phyloP scores from a whole-genome alignment of 2,113 vertebrate genomes.

The Loxodonta africana region DNA sequence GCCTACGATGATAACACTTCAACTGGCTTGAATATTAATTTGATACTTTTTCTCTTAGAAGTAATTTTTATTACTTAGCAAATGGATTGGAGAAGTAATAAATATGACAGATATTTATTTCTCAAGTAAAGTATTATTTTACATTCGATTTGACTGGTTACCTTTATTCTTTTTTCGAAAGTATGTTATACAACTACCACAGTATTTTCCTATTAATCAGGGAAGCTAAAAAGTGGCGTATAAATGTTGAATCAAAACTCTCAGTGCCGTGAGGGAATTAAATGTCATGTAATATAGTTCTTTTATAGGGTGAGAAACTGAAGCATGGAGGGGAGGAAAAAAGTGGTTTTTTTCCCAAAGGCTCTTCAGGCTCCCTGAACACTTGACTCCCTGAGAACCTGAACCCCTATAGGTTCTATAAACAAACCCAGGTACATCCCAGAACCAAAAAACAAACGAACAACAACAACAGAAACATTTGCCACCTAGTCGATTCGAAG shows the following conservation, averaged over 20 bases:
- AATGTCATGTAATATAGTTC: slow-evolving; percentile 79
- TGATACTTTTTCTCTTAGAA: slow-evolving; percentile 71
- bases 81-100: slow-evolving; percentile 65
- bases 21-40: slow-evolving; percentile 75
- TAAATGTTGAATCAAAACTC: slow-evolving; percentile 80
- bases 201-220: slow-evolving; percentile 77
- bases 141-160: slow-evolving; percentile 68
- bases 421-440: background rate
- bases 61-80: slow-evolving; percentile 76
- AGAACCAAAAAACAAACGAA: background rate
- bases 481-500: too few species aligned
- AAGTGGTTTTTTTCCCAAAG: background rate
- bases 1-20: slow-evolving; percentile 64
- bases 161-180: slow-evolving; percentile 70
- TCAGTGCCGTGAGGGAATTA: slow-evolving; percentile 73
- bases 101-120: slow-evolving; percentile 75
- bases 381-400: background rate
- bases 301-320: slow-evolving; percentile 83
- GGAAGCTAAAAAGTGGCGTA: slow-evolving; percentile 69
- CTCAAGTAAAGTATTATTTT: slow-evolving; percentile 71
- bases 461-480: too few species aligned
- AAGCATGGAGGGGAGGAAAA: slow-evolving; percentile 49
- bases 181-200: slow-evolving; percentile 37
- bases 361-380: background rate
- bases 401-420: background rate